phyloP scores from a whole-genome alignment of 2,888 invertebrate genomes.

The Morinoia aosen region DNA sequence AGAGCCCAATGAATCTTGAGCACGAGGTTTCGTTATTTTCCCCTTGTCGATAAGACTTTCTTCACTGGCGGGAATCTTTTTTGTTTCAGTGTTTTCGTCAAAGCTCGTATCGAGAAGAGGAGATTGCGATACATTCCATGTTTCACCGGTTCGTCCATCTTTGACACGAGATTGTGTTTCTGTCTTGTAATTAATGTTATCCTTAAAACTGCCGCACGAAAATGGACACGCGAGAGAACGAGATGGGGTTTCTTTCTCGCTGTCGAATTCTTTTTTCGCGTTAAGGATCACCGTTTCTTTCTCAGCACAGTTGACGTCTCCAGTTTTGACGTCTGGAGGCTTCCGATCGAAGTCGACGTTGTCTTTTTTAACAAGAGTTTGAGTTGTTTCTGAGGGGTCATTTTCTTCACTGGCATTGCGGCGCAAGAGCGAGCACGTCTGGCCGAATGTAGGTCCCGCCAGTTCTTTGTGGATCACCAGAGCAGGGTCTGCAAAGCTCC shows the following conservation, averaged over 20 bases:
- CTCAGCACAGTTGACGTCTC: background rate
- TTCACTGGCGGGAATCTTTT: background rate
- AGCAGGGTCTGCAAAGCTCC: constrained; percentile 47
- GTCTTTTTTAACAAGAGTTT: background rate
- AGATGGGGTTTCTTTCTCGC: background rate
- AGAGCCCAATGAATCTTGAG: background rate
- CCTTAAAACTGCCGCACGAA: background rate
- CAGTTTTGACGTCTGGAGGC: background rate
- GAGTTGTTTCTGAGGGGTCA: background rate
- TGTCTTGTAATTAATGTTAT: background rate
- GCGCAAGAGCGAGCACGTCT: background rate
- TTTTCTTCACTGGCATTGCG: background rate
- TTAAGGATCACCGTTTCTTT: background rate
- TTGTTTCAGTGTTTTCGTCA: background rate
- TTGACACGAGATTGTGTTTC: background rate
- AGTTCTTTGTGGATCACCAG: constrained; percentile 44
- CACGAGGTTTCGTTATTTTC: background rate
- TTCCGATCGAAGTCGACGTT: background rate
- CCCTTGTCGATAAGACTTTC: background rate
- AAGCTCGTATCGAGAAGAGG: background rate
- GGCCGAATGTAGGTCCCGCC: background rate
- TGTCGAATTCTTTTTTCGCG: background rate
- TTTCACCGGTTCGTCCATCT: background rate
- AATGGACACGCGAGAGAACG: background rate
- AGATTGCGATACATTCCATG: background rate